Percentiles rank a stretch among this genome's conserved stretches.
phyloP scores from a whole-genome alignment of 2,888 invertebrate genomes.

The Lepidocyrtoides sp. region DNA sequence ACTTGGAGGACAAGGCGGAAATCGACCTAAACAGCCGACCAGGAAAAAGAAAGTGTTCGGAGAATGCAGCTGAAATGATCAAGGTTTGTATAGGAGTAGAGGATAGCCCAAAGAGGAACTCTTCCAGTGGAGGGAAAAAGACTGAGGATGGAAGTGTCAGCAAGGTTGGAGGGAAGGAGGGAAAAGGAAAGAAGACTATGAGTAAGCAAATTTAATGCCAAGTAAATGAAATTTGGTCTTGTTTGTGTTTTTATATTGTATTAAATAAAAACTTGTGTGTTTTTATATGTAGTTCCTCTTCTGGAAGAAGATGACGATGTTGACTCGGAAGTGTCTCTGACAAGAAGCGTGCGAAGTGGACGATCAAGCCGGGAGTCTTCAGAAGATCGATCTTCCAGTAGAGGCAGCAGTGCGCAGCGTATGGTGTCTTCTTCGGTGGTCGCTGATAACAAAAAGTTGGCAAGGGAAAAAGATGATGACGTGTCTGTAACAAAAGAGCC shows the following conservation, averaged over 20 bases:
- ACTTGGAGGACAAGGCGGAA: slow-evolving; percentile 88
- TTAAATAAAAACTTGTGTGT: not conserved
- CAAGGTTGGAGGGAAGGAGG: slow-evolving; percentile 72
- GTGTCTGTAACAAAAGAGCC: not conserved
- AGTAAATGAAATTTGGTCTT: too few relatives aligned
- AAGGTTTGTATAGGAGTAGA: slow-evolving; percentile 89
- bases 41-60: slow-evolving; percentile 89
- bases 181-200: slow-evolving; percentile 81
- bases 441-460: slow-evolving; percentile 64
- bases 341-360: slow-evolving; percentile 80
- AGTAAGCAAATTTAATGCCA: slow-evolving; percentile 68
- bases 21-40: slow-evolving; percentile 87
- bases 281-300: slow-evolving; percentile 75
- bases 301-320: slow-evolving; percentile 84
- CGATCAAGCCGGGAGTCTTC: slow-evolving; percentile 84
- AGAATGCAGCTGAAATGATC: slow-evolving; percentile 89
- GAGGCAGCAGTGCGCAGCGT: slow-evolving; percentile 84
- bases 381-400: slow-evolving; percentile 85
- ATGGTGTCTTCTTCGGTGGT: slow-evolving; percentile 54
- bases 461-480: slow-evolving; percentile 78
- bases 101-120: slow-evolving; percentile 86
- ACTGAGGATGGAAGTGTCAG: slow-evolving; percentile 83
- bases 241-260: not conserved
- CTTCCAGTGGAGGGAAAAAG: slow-evolving; percentile 78
- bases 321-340: slow-evolving; percentile 81